Conservation (phyloP, 2,797 vertebrate genomes). For the Aulostomus chinensis region DNA sequence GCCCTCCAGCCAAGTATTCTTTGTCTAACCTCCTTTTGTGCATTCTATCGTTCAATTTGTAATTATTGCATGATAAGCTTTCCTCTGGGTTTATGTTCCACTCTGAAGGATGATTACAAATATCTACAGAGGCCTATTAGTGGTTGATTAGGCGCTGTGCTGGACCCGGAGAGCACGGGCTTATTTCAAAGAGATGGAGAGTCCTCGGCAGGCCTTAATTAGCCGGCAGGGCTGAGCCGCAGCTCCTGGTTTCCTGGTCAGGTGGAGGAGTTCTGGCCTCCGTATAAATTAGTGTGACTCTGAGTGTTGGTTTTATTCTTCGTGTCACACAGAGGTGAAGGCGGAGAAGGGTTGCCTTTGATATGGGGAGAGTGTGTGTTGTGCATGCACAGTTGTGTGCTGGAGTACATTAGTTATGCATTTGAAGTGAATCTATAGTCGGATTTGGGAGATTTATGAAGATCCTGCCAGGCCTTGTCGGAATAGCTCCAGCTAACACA, state of each 20-base stretch:
- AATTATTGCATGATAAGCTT: conserved; percentile 53
- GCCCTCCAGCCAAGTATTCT: conserved; percentile 6
- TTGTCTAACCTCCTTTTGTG: conserved; percentile 19
- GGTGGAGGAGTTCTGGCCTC: conserved; percentile 52
- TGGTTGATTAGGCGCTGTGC: conserved; percentile 45
- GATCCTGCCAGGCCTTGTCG: no score
- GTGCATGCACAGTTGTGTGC: not conserved
- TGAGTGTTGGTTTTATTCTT: conserved; percentile 38
- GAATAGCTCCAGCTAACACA: no score
- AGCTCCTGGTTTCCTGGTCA: conserved; percentile 55
- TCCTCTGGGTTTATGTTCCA: conserved; percentile 48
- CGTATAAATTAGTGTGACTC: conserved; percentile 47
- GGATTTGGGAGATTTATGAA: no score
- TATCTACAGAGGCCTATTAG: conserved; percentile 67
- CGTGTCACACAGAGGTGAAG: conserved; percentile 39
- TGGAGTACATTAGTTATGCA: not conserved
- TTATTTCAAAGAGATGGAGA: conserved; percentile 53
- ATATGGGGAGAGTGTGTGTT: conserved; percentile 3
- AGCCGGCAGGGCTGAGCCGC: conserved; percentile 25
- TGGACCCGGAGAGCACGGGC: conserved; percentile 51
- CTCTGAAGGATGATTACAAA: conserved; percentile 58
- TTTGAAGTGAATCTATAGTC: not conserved
- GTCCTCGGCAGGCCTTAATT: conserved; percentile 47
- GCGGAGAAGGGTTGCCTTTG: conserved; percentile 27
- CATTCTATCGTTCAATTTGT: conserved; percentile 35